These are phyloP conservation scores for Kryptolebias marmoratus DNA, from an alignment of 2,113 vertebrate genomes.

Conservation along the genomic window DNA sequence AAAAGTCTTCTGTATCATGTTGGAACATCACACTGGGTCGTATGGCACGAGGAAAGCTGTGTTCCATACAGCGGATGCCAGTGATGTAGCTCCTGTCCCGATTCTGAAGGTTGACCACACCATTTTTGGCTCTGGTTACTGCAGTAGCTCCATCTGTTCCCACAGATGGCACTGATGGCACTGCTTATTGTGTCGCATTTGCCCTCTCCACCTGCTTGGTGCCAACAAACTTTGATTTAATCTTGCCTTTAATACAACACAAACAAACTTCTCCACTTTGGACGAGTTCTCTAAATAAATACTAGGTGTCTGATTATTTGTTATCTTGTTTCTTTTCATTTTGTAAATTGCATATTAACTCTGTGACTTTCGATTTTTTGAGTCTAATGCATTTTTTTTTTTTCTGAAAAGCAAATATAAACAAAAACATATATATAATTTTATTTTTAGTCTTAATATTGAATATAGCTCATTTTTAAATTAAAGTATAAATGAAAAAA, in stretches of 20 bases:
- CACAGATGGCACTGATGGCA: constrained; percentile 9
- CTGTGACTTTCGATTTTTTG: not conserved
- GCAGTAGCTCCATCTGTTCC: not conserved
- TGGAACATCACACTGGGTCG: not conserved
- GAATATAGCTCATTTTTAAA: no score
- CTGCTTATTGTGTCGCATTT: not conserved
- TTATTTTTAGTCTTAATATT: no score
- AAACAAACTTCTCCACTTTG: not conserved
- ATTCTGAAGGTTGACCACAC: constrained; percentile 4
- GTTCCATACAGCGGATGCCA: not conserved
- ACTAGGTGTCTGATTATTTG: not conserved
- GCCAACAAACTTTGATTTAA: constrained; percentile 1
- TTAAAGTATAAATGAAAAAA: no score
- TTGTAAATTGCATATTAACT: not conserved
- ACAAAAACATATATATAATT: no score
- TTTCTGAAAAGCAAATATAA: not conserved
- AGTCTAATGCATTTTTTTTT: not conserved
- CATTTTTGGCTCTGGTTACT: not conserved
- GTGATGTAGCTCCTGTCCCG: not conserved
- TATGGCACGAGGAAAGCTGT: not conserved
- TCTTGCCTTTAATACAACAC: not conserved
- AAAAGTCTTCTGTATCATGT: not conserved
- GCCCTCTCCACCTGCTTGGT: not conserved
- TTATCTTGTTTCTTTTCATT: not conserved
- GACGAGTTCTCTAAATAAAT: not conserved